Base-by-base conservation (phyloP, 2,888 invertebrate species). In the Cheilosia vernalis region DNA sequence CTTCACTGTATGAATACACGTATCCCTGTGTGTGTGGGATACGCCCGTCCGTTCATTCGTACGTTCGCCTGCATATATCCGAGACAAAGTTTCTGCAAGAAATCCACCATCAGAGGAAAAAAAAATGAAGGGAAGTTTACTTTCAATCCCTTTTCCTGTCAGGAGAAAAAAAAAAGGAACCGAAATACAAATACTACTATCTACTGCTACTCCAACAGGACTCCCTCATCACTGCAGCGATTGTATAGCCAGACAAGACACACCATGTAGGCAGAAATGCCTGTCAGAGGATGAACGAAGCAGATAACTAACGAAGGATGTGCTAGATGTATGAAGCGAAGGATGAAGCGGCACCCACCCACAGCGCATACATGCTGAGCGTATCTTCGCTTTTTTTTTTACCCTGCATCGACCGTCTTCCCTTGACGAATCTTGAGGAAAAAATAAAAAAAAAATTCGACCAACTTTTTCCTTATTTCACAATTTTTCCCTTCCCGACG, bases 391-490 rank as follows among this genome's bases (percentile, higher is more conserved):
- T 44, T 42, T 27, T 44, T 42, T 27, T 27, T 33, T 24, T 37
- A 17, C 21, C 30, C 47, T 42, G 42, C 19, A 37, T 37, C 37
- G 37, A 13, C 13, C 13, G 37, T 4, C 37, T 49, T n/a, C n/a
- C 44, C 27, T 27, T 19, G 17, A 9, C 9, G 6, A 66, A 27
- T 27, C 51, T 51, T 27, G 37, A 66, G 44, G 37, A 55, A 49
- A 60, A 69, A 17, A 15, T 13, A 53, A 76, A 70, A 2, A 30
- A 30, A 30, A 30, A 30, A 9, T 30, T 30, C 30, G 70, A 76
- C 70, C 44, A 81, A 81, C 44, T 85, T 85, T 81, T 80, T 76
- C 74, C 66, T 85, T 80, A 84, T 60, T 64, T 76, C 58, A 70
- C 70, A 80, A 66, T 19, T 79, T 80, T 80, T 66, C 40, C 33